phyloP scores from a whole-genome alignment of 30 jellyfish, hydroid and myxozoan species.

The Cassiopea andromeda region DNA sequence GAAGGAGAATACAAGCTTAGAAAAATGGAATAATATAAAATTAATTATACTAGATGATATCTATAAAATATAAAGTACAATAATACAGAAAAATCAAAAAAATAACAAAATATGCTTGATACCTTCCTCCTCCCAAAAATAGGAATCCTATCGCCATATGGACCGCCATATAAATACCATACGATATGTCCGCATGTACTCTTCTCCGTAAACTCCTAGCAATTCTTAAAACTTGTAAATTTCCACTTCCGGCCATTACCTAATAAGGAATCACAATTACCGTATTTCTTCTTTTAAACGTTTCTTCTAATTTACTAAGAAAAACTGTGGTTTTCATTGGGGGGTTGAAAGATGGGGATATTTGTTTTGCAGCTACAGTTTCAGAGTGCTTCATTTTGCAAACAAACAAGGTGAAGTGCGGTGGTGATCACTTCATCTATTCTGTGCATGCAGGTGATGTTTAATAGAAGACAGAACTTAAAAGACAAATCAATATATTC shows the following conservation, averaged over 20 bases:
- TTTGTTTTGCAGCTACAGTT: too few species aligned
- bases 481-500: too few species aligned
- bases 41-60: too few species aligned
- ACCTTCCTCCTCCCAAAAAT: slow-evolving; percentile 98
- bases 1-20: too few species aligned
- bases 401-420: too few species aligned
- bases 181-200: slow-evolving; percentile 72
- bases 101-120: neutral
- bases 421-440: too few species aligned
- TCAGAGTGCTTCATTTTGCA: too few species aligned
- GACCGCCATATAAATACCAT: slow-evolving; percentile 90
- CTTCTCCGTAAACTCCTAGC: slow-evolving; percentile 90
- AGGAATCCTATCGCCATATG: slow-evolving; percentile 98
- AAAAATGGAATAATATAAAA: too few species aligned
- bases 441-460: too few species aligned
- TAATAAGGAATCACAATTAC: neutral
- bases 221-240: slow-evolving; percentile 76
- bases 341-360: too few species aligned
- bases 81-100: neutral
- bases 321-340: too few species aligned
- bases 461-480: too few species aligned
- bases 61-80: neutral
- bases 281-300: neutral
- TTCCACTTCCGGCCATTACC: slow-evolving; percentile 99
- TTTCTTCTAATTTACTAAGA: neutral